These are phyloP conservation scores for Stomatorhinus walkeri DNA, from an alignment of 2,797 vertebrate species.

Conservation along the genomic window DNA sequence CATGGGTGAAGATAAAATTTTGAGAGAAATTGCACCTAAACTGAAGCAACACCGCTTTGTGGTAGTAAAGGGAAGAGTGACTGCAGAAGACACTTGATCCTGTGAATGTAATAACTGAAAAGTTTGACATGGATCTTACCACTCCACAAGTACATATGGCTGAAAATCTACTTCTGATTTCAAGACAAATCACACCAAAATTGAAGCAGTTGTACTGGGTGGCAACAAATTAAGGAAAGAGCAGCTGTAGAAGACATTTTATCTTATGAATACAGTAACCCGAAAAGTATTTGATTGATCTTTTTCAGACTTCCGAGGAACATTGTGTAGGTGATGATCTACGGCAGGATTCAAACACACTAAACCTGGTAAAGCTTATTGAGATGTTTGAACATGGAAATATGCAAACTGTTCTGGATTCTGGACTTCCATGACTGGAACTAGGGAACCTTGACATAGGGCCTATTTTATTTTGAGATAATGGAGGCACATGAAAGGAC, in stretches of 20 bases:
- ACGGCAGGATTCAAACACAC: not conserved
- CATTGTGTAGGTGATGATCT: not conserved
- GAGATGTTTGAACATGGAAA: not conserved
- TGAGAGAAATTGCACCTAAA: not conserved
- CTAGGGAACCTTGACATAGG: too few relatives aligned
- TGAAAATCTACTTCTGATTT: not conserved
- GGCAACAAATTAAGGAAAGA: too few relatives aligned
- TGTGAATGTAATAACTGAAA: not conserved
- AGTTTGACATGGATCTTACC: not conserved
- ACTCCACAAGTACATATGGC: not conserved
- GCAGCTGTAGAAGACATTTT: not conserved
- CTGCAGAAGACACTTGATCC: not conserved
- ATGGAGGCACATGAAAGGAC: too few relatives aligned
- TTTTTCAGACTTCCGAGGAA: not conserved
- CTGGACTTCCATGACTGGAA: not conserved
- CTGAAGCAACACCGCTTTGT: not conserved
- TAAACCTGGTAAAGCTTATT: not conserved
- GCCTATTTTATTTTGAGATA: too few relatives aligned
- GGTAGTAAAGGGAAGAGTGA: not conserved
- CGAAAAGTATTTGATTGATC: not conserved
- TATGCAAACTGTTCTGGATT: not conserved
- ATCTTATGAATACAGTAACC: not conserved
- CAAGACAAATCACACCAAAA: not conserved
- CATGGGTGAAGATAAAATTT: not conserved
- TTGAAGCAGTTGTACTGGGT: too few relatives aligned